phyloP scores from a whole-genome alignment of 1,140 invertebrate species.

The Drosophila orena region DNA sequence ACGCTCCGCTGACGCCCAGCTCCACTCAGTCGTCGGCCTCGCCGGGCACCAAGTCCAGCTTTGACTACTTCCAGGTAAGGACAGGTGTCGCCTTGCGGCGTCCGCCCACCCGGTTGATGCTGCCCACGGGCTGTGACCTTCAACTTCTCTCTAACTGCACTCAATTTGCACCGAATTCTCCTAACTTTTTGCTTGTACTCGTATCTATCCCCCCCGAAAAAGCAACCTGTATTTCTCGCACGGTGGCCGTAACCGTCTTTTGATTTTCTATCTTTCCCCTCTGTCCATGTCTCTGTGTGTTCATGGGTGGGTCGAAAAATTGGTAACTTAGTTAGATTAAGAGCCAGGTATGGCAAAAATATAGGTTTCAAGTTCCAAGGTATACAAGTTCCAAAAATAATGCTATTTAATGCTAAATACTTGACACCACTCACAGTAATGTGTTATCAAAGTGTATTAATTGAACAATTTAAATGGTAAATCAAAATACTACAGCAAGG shows the following conservation, averaged over 20 bases:
- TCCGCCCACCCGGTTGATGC: conserved; percentile 1
- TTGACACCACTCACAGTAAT: no score
- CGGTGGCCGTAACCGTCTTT: conserved; percentile 41
- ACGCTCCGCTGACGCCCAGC: conserved; percentile 79
- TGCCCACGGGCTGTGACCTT: conserved; percentile 25
- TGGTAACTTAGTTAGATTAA: background rate
- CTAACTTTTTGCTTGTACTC: conserved; percentile 60
- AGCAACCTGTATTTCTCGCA: conserved; percentile 19
- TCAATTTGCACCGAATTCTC: conserved; percentile 68
- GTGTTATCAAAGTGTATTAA: no score
- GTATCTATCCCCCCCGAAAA: conserved; percentile 32
- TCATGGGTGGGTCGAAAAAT: conserved; percentile 16
- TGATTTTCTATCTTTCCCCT: conserved; percentile 40
- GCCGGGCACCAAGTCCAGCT: conserved; percentile 78
- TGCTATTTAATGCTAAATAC: background rate
- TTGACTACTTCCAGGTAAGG: conserved; percentile 83
- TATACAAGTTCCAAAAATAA: background rate
- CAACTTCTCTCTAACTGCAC: conserved; percentile 60
- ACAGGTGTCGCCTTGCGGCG: background rate
- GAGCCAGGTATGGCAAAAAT: background rate
- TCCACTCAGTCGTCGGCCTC: conserved; percentile 82
- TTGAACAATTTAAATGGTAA: no score
- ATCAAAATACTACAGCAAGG: no score
- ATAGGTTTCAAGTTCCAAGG: no score
- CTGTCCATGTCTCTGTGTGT: conserved; percentile 33